phyloP scores from a whole-genome alignment of 2,888 invertebrate species.

The Cotesia congregata region DNA sequence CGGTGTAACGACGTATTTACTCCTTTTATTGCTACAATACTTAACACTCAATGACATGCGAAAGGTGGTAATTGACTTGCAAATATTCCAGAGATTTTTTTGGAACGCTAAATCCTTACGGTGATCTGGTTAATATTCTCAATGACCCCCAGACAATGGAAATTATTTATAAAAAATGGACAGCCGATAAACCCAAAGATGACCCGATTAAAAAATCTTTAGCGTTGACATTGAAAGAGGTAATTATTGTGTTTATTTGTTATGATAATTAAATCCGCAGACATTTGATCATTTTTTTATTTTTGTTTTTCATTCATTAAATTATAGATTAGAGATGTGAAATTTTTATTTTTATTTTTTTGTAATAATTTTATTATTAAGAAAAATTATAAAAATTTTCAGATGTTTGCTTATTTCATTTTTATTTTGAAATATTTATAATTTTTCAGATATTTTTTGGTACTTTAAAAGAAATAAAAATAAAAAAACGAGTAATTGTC shows the following conservation, averaged over 20 bases:
- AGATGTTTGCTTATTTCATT: too few species aligned
- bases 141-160: conserved; percentile 77
- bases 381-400: too few species aligned
- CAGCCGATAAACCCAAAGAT: conserved; percentile 78
- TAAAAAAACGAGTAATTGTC: conserved; percentile 79
- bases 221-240: conserved; percentile 76
- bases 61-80: conserved; percentile 8
- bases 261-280: not conserved
- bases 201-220: conserved; percentile 74
- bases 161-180: conserved; percentile 72
- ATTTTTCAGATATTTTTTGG: conserved; percentile 75
- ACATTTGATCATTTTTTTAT: too few species aligned
- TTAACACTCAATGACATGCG: not conserved
- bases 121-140: conserved; percentile 79
- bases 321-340: too few species aligned
- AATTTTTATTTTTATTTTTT: not conserved
- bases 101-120: conserved; percentile 86
- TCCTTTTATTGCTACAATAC: not conserved
- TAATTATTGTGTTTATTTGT: conserved; percentile 52
- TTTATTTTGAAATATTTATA: not conserved
- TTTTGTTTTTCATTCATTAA: too few species aligned
- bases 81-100: conserved; percentile 77
- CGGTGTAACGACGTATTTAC: not conserved
- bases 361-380: conserved; percentile 17
- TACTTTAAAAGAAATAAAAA: conserved; percentile 87